Conservation (phyloP, 2,113 vertebrate genomes). For the Nesogale talazaci region DNA sequence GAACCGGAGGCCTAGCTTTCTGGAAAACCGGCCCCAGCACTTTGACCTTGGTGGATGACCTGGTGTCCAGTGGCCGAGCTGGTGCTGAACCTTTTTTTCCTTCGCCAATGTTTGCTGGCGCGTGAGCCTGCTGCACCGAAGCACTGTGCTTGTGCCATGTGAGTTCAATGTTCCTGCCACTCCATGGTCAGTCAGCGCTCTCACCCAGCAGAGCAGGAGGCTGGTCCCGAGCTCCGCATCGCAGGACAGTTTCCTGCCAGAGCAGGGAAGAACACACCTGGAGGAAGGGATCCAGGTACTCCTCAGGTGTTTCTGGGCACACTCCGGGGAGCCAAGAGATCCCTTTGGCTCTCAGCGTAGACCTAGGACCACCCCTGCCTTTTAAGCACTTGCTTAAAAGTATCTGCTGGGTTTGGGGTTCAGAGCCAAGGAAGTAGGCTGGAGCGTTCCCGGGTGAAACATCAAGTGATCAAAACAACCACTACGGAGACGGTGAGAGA, state of each 20-base stretch:
- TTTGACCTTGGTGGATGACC: background rate
- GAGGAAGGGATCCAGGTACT: background rate
- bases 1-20: conserved; percentile 14
- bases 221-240: background rate
- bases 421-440: background rate
- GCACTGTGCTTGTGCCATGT: background rate
- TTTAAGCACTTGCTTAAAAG: background rate
- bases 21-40: fast-evolving
- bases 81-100: background rate
- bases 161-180: too few species aligned
- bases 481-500: background rate
- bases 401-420: background rate
- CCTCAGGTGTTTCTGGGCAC: background rate
- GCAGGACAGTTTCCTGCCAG: background rate
- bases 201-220: conserved; percentile 33
- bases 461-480: too few species aligned
- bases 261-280: background rate
- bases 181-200: background rate
- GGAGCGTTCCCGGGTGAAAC: background rate
- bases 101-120: background rate
- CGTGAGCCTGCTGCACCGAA: background rate
- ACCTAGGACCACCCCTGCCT: background rate
- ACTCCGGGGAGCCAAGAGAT: background rate
- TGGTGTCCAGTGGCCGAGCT: background rate
- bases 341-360: background rate